Evolutionary conservation across 1,140 invertebrate genomes (phyloP).

Genomic region (Oryzaephilus surinamensis): DNA sequence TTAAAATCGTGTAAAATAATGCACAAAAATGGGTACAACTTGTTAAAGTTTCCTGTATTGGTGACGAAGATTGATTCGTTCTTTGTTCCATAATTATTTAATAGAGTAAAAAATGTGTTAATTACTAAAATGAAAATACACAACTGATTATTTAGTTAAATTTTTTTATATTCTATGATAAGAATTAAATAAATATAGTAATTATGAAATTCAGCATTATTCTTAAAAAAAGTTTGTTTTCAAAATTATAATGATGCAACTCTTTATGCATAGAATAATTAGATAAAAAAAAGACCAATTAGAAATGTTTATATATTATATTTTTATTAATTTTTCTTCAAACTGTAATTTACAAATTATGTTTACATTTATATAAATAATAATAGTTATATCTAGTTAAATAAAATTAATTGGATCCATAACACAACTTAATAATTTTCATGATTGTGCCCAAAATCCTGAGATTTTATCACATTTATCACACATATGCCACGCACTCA

Average conservation of each 20-base stretch:
- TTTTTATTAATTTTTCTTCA: too few relatives aligned
- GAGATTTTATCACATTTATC: conserved; percentile 2
- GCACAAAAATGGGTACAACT: conserved; percentile 18
- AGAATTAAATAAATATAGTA: background rate
- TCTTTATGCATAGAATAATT: too few relatives aligned
- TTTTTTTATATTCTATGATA: conserved; percentile 3
- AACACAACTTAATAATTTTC: conserved; percentile 1
- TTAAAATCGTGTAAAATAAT: conserved; percentile 16
- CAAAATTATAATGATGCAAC: too few relatives aligned
- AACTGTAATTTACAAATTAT: too few relatives aligned
- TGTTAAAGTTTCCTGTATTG: conserved; percentile 13
- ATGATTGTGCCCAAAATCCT: conserved; percentile 3
- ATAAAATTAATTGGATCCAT: conserved; percentile 1
- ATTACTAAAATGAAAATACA: too few relatives aligned
- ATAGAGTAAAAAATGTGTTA: too few relatives aligned
- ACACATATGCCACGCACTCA: too few relatives aligned
- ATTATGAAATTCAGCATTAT: too few relatives aligned
- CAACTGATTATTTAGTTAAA: background rate
- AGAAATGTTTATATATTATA: too few relatives aligned
- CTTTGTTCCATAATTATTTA: background rate
- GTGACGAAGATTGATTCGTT: background rate
- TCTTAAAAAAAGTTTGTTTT: too few relatives aligned
- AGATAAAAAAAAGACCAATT: too few relatives aligned
- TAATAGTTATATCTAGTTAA: conserved; percentile 1
- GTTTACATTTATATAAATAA: background rate